phyloP scores from a whole-genome alignment of 2,113 vertebrate genomes.

The Edolisoma coerulescens region DNA sequence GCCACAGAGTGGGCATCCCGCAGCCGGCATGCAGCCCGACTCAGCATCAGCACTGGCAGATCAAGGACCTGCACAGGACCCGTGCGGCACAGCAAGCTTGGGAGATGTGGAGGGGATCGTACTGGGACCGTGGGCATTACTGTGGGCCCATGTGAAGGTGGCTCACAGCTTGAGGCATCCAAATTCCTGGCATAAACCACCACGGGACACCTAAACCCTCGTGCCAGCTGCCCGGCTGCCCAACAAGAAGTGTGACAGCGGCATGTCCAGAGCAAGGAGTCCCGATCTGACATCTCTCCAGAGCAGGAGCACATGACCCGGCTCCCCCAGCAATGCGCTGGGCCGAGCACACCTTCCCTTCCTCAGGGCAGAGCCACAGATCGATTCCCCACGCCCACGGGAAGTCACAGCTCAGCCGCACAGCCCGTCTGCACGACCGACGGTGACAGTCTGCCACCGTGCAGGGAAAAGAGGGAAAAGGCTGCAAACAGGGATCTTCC shows the following conservation, averaged over 20 bases:
- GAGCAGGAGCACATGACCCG: neutral
- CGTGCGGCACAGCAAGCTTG: neutral
- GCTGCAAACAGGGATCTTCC: neutral
- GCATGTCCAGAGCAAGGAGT: neutral
- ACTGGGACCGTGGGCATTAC: rapidly evolving
- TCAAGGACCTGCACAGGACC: neutral
- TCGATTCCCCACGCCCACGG: neutral
- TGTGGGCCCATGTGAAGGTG: neutral
- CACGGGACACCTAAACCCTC: neutral
- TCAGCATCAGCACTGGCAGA: neutral
- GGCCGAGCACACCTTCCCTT: neutral
- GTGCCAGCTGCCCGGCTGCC: neutral
- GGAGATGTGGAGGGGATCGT: neutral
- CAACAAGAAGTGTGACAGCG: rapidly evolving
- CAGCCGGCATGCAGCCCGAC: neutral
- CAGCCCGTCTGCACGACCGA: neutral
- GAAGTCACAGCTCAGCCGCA: neutral
- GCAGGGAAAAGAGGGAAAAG: neutral
- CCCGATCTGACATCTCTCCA: neutral
- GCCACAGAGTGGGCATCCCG: rapidly evolving
- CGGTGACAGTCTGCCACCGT: neutral
- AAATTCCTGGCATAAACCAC: neutral
- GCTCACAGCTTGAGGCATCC: neutral
- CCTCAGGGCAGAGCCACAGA: neutral
- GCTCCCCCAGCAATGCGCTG: rapidly evolving